phyloP scores from a whole-genome alignment of 2,888 invertebrate species.

The Osmoderma eremita region DNA sequence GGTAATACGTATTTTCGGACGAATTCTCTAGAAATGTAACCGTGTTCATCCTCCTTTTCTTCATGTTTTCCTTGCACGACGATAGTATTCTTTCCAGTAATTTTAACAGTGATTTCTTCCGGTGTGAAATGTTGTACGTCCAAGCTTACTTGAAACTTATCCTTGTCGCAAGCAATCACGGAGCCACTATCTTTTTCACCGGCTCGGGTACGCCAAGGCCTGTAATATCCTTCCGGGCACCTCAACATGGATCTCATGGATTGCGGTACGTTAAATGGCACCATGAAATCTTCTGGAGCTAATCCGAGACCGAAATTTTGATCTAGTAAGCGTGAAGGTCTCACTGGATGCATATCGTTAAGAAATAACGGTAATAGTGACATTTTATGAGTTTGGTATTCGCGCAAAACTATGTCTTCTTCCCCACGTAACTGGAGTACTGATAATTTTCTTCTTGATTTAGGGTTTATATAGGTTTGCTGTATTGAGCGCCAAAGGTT shows the following conservation, averaged over 20 bases:
- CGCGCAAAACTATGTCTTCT: too few species aligned
- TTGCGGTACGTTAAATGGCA: conserved; percentile 55
- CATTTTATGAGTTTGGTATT: conserved; percentile 20
- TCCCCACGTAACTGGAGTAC: too few species aligned
- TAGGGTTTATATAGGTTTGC: too few species aligned
- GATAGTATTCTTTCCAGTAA: conserved; percentile 72
- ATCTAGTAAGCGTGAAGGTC: conserved; percentile 55
- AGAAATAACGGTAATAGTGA: conserved; percentile 37
- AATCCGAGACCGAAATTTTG: conserved; percentile 64
- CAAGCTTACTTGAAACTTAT: conserved; percentile 76
- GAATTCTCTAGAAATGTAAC: conserved; percentile 81
- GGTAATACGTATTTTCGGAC: conserved; percentile 79
- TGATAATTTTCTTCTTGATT: too few species aligned
- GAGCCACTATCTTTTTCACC: conserved; percentile 71
- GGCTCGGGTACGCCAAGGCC: conserved; percentile 66
- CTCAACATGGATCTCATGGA: conserved; percentile 39
- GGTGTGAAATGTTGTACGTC: conserved; percentile 85
- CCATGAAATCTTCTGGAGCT: conserved; percentile 62
- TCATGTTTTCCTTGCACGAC: conserved; percentile 84
- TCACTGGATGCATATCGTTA: conserved; percentile 24
- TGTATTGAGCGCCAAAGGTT: too few species aligned
- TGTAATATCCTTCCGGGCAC: conserved; percentile 37
- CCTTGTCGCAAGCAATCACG: conserved; percentile 70
- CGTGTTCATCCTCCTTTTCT: conserved; percentile 77
- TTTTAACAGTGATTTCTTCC: conserved; percentile 80